Evolutionary conservation across 2,113 vertebrate genomes (phyloP).

Genomic region (Cyanoramphus novaezelandiae): DNA sequence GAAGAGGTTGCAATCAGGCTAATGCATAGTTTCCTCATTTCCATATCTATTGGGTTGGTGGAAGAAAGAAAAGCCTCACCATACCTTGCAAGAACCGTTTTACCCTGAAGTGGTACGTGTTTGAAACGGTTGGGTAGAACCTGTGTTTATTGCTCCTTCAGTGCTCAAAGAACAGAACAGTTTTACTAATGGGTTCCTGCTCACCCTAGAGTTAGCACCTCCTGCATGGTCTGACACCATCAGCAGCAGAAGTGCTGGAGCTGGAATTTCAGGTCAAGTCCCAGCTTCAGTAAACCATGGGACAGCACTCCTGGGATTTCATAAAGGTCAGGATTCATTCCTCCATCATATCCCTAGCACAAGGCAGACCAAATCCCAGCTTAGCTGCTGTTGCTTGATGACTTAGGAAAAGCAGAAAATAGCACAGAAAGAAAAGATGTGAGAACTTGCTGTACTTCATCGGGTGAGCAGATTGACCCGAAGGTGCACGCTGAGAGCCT

Average conservation of each 20-base stretch:
- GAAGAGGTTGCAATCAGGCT: neutral
- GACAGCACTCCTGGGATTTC: neutral
- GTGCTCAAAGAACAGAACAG: fast-evolving
- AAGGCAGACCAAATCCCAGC: neutral
- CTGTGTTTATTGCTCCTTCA: neutral
- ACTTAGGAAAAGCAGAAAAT: neutral
- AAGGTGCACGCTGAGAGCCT: neutral
- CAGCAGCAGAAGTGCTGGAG: neutral
- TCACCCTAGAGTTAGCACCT: neutral
- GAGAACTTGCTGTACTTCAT: fast-evolving
- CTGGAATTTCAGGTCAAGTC: neutral
- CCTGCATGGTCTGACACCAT: neutral
- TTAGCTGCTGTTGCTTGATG: neutral
- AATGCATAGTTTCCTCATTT: neutral
- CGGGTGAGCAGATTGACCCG: neutral
- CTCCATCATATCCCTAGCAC: neutral
- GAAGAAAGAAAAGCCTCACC: neutral
- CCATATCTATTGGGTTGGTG: fast-evolving
- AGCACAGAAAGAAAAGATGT: neutral
- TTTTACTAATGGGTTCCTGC: neutral
- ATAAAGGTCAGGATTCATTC: neutral
- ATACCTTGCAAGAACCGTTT: neutral
- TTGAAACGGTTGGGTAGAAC: neutral
- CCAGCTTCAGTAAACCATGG: neutral
- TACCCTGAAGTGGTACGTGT: neutral